Evolutionary conservation across 2,888 invertebrate genomes (phyloP).

Genomic region (Lordiphosa fenestrarum): DNA sequence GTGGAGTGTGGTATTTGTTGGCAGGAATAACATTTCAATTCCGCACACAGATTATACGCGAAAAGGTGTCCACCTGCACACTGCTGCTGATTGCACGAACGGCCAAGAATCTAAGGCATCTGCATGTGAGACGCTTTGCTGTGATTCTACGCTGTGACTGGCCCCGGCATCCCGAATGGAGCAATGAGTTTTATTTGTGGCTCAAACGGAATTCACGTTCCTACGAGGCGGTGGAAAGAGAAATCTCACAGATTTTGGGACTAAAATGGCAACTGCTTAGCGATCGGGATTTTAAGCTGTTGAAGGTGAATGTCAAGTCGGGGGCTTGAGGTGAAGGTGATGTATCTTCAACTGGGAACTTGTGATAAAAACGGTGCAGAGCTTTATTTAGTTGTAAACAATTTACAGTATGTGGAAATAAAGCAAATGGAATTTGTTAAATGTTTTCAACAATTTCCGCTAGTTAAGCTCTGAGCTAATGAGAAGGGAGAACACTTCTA

Average conservation of each 20-base stretch:
- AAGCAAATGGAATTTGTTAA: slow-evolving; percentile 24
- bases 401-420: slow-evolving; percentile 31
- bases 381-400: slow-evolving; percentile 53
- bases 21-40: neutral
- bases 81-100: slow-evolving; percentile 86
- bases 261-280: slow-evolving; percentile 85
- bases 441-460: too few relatives aligned
- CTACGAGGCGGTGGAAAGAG: slow-evolving; percentile 85
- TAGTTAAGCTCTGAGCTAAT: too few relatives aligned
- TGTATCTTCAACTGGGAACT: slow-evolving; percentile 20
- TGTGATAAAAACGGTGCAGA: slow-evolving; percentile 64
- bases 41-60: slow-evolving; percentile 85
- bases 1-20: too few relatives aligned
- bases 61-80: slow-evolving; percentile 89
- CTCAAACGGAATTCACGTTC: slow-evolving; percentile 83
- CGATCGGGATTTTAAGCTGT: slow-evolving; percentile 84
- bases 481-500: too few relatives aligned
- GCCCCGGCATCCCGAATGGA: slow-evolving; percentile 85
- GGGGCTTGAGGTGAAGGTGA: slow-evolving; percentile 28
- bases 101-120: slow-evolving; percentile 83
- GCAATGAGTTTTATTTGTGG: slow-evolving; percentile 85
- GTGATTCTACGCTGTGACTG: slow-evolving; percentile 87
- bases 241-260: slow-evolving; percentile 86
- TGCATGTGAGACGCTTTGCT: slow-evolving; percentile 87
- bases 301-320: slow-evolving; percentile 69